Conservation (phyloP, 2,113 vertebrate species). For the Smithornis capensis region DNA sequence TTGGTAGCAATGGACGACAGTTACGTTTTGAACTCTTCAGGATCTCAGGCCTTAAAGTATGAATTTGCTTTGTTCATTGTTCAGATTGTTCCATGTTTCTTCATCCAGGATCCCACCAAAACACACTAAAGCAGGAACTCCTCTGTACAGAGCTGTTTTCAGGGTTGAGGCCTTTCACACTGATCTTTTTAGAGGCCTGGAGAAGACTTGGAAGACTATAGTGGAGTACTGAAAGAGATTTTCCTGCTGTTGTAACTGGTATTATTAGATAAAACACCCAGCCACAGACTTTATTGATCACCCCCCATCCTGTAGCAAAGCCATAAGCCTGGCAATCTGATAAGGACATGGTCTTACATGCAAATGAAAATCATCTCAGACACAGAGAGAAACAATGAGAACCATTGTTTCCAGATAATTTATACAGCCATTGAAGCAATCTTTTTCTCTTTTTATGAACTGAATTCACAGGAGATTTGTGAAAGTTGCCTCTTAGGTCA, state of each 20-base stretch:
- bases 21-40: background rate
- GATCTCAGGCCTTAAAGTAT: background rate
- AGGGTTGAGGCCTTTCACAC: background rate
- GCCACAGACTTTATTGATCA: background rate
- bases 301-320: background rate
- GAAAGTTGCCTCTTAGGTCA: slow-evolving; percentile 59
- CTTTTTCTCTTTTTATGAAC: background rate
- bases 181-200: background rate
- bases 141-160: background rate
- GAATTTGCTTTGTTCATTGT: too few species aligned
- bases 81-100: background rate
- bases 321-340: background rate
- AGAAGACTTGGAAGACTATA: background rate
- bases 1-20: background rate
- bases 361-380: slow-evolving; percentile 10
- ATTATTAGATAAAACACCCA: background rate
- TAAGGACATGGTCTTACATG: background rate
- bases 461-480: slow-evolving; percentile 16
- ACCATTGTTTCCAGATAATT: slow-evolving; percentile 22
- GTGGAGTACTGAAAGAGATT: background rate
- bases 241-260: background rate
- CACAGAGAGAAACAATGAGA: background rate
- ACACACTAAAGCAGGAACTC: background rate
- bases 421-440: background rate
- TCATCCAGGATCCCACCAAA: background rate